Evolutionary conservation across 2,797 vertebrate genomes (phyloP).

Genomic region (Mareca strepera): DNA sequence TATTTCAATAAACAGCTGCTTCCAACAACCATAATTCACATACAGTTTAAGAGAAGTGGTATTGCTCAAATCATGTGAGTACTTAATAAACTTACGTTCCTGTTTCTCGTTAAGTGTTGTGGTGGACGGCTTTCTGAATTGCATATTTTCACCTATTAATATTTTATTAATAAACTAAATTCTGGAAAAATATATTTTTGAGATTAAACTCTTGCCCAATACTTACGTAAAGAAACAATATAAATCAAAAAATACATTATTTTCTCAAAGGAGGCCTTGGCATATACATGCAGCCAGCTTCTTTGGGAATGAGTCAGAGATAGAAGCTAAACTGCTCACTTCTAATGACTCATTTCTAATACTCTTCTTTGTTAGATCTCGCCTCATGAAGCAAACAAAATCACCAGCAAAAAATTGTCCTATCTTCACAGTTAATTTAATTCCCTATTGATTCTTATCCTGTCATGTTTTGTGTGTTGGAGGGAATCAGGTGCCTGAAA

Average conservation of each 20-base stretch:
- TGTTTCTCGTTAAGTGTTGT: conserved; percentile 42
- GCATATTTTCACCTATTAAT: background rate
- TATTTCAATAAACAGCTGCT: conserved; percentile 46
- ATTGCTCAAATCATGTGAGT: conserved; percentile 56
- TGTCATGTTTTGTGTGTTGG: background rate
- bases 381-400: background rate
- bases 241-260: conserved; percentile 53
- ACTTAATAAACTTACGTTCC: conserved; percentile 44
- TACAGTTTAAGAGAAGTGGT: conserved; percentile 2
- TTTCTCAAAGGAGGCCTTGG: conserved; percentile 41
- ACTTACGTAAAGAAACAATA: background rate
- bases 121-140: conserved; percentile 24
- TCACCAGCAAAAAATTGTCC: background rate
- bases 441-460: background rate
- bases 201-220: conserved; percentile 42
- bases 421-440: background rate
- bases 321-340: conserved; percentile 26
- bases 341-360: conserved; percentile 40
- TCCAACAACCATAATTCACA: conserved; percentile 31
- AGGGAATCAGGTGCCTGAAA: background rate
- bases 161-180: conserved; percentile 29
- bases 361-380: background rate
- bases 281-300: conserved; percentile 25
- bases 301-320: conserved; percentile 48
- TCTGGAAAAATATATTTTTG: background rate